Percentiles rank a stretch among this genome's conserved stretches.
These are phyloP conservation scores for Fulmarus glacialis DNA, from an alignment of 2,113 vertebrate genomes.

Conservation along the genomic window DNA sequence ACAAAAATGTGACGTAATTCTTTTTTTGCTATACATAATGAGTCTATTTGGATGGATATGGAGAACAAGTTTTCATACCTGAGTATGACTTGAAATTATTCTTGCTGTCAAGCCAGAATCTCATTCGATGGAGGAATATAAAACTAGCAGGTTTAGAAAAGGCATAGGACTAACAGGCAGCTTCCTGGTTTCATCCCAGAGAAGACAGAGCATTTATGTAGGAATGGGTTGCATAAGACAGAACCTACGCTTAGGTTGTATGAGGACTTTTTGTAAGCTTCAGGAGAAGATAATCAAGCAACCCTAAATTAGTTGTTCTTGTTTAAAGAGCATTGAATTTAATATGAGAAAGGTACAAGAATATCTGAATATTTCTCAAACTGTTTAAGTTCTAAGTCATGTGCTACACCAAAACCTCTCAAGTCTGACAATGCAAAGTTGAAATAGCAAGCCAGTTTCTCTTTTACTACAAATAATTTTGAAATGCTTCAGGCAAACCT, in stretches of 20 bases:
- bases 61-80: neutral
- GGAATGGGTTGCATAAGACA: neutral
- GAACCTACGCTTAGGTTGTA: neutral
- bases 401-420: neutral
- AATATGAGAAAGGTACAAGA: neutral
- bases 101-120: neutral
- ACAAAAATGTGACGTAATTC: neutral
- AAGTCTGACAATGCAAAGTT: neutral
- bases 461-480: neutral
- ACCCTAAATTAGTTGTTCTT: neutral
- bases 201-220: neutral
- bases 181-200: neutral
- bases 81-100: neutral
- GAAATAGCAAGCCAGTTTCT: neutral
- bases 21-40: neutral
- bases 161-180: neutral
- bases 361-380: neutral
- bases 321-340: neutral
- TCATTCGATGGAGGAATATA: neutral
- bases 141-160: neutral
- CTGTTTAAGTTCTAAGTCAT: neutral
- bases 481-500: neutral
- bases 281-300: neutral
- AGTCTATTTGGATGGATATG: neutral
- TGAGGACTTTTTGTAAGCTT: neutral